Percentiles rank a stretch among this genome's conserved stretches.
Evolutionary conservation across 2,113 vertebrate genomes (phyloP).

Genomic region (Arenaria interpres): DNA sequence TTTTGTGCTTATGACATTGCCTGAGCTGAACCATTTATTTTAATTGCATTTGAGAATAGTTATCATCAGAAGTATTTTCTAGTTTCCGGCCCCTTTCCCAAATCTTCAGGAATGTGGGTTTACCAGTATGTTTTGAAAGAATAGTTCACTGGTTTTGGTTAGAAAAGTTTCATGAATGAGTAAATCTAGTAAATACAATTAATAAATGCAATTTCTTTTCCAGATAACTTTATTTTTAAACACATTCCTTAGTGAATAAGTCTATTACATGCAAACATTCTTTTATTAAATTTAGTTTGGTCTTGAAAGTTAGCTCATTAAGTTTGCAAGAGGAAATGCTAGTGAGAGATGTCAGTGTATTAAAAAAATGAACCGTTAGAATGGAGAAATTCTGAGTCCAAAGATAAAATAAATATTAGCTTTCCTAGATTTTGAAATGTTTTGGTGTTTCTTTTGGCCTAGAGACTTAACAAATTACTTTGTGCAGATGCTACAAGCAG

Average conservation of each 20-base stretch:
- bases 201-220: background rate
- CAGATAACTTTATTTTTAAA: background rate
- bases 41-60: background rate
- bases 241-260: background rate
- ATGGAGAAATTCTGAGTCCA: background rate
- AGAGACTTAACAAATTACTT: background rate
- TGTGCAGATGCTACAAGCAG: background rate
- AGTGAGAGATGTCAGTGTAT: background rate
- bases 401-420: background rate
- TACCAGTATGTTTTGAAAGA: background rate
- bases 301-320: background rate
- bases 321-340: background rate
- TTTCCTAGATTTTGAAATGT: background rate
- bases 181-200: background rate
- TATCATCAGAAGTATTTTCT: background rate
- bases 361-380: background rate
- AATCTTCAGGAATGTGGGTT: background rate
- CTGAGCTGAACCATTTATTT: background rate
- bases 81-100: background rate
- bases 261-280: background rate
- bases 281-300: background rate
- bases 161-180: background rate
- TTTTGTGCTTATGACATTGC: background rate
- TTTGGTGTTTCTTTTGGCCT: background rate
- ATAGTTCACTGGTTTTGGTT: background rate